These are phyloP conservation scores for Drosophila paulistorum DNA, from an alignment of 1,140 invertebrate species.

Conservation along the genomic window DNA sequence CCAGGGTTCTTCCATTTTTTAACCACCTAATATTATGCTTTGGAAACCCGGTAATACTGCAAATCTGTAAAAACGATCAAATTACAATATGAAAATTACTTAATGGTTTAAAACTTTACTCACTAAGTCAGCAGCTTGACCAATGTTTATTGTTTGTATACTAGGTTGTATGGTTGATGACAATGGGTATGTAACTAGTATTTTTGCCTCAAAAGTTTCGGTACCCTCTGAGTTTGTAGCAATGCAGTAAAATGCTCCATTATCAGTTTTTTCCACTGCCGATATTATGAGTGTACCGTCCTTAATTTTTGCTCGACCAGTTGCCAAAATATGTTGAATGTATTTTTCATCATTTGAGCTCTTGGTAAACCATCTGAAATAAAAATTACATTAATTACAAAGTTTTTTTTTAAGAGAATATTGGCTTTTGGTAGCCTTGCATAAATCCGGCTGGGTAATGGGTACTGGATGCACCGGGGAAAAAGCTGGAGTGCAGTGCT, in stretches of 20 bases:
- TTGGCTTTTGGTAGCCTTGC: fast-evolving
- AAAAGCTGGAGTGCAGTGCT: too few relatives aligned
- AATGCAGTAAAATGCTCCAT: slow-evolving; percentile 84
- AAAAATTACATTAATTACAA: neutral
- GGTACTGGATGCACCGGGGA: too few relatives aligned
- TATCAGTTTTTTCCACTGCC: slow-evolving; percentile 84
- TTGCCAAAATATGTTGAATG: slow-evolving; percentile 83
- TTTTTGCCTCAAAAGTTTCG: slow-evolving; percentile 84
- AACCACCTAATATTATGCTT: slow-evolving; percentile 89
- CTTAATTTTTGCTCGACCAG: slow-evolving; percentile 83
- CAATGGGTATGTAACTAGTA: slow-evolving; percentile 84
- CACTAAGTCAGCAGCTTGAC: slow-evolving; percentile 85
- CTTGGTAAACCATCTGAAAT: slow-evolving; percentile 84
- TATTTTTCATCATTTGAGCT: slow-evolving; percentile 84
- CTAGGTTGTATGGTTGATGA: slow-evolving; percentile 84
- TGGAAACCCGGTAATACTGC: slow-evolving; percentile 90
- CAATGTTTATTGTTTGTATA: slow-evolving; percentile 85
- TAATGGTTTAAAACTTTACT: slow-evolving; percentile 66
- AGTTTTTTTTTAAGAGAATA: too few relatives aligned
- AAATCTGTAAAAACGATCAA: slow-evolving; percentile 83
- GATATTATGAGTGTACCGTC: slow-evolving; percentile 85
- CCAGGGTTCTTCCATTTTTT: slow-evolving; percentile 87
- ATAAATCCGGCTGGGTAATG: too few relatives aligned
- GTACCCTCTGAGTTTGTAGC: slow-evolving; percentile 85
- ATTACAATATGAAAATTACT: neutral